Base-by-base conservation (phyloP, 2,888 invertebrate species). In the Epinotia brunnichana region DNA sequence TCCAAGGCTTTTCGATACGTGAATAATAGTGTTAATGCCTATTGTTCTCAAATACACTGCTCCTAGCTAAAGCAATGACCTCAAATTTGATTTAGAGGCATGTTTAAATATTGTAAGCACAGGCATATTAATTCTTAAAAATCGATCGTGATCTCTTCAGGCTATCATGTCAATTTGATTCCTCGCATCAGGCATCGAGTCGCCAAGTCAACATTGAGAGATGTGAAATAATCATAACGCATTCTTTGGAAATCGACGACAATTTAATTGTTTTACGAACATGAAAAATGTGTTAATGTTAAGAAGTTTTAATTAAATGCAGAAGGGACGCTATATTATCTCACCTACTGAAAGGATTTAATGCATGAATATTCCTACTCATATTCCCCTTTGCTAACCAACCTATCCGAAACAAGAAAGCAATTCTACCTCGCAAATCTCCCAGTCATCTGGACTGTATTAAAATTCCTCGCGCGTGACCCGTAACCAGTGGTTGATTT, bases 401-500 rank as follows among this genome's bases (percentile, higher is more conserved):
- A 59, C 48, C 53, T 54, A 21, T 74, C 77, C 81, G 81, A 83
- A 76, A 68, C 72, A 56, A 67, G 54, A 54, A 54, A 48, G 44
- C 60, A 54, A 61, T 72, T 57, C 68, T 62, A 67, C 51, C 62
- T 57, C 70, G 35, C 35, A 62, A 61, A 64, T 39, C 56, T 66
- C 60, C 69, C 60, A 66, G 62, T 69, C 74, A 66, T 74, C 63
- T 69, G 68, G 69, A 59, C 70, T 72, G 56, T 68, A 75, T 75
- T 77, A 74, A 76, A 76, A 76, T 77, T 74, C 77, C 71, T 56
- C 48, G 69, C 75, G 71, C 75, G 75, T 75, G 73, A 72, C 69
- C 76, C 76, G 74, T 74, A 74, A 78, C 75, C 77, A 75, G 75
- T 72, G 76, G 76, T 77, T 77, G 77, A 79, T 78, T 78, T 78